Base-by-base conservation (phyloP, 2,113 vertebrate species). In the Hippolais icterina region DNA sequence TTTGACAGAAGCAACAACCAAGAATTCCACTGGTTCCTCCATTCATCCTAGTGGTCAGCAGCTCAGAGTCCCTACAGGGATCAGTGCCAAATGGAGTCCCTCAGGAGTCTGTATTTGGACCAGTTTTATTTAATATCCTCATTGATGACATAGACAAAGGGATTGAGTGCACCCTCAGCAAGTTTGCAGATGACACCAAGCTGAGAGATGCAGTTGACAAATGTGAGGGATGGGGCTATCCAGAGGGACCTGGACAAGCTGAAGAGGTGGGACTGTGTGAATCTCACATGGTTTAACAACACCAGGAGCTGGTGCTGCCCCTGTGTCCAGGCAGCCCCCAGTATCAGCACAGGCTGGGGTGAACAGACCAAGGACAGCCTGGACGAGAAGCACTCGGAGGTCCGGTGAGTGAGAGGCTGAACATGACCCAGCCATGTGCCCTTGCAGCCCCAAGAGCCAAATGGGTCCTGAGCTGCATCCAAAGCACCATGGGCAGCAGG, bases 381-480 rank as follows among this genome's bases (percentile, higher is more conserved):
- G 2, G 22, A 31, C 0, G 0, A 66, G 59, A 28, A 42, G 60
- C 60, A 44, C 23, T 59, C 1, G 0, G 33, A 29, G 10, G 7
- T 37, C 8, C 46, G 60, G 13, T 24, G 39, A 10, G 16, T n/a
- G 23, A 21, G 52, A 46, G 39, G 53, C 53, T 75, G 69, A 35
- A 66, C 23, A 11, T 0, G 4, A 14, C 15, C 33, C 23, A 15
- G 52, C 19, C 53, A 46, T 1, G 60, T 11, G 28, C 37, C 16
- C 53, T 2, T n/a, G 60, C 33, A 52, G 65, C 10, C 33, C 28
- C 4, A 2, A 52, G 24, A 52, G 60, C 18, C 50, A 57, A 50
- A 28, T 0, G 1, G 37, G 52, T n/a, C 61, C 70, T 53, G 70
- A 35, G 61, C 70, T 54, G 78, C 61, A 68, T 11, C 24, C 39